Conservation (phyloP, 2,888 invertebrate species). For the Dryomyza anilis region DNA sequence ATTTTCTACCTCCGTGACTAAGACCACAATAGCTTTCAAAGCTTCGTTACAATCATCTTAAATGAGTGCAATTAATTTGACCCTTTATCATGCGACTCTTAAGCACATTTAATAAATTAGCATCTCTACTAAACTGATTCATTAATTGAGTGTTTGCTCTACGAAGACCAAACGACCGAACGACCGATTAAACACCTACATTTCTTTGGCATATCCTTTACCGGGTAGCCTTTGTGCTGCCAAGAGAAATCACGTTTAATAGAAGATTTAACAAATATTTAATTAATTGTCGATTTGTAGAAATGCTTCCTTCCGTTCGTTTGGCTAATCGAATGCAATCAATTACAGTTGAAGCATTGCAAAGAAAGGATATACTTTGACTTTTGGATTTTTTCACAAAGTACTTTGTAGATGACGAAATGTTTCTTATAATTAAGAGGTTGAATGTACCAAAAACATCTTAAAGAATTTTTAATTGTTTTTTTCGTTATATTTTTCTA, state of each 20-base stretch:
- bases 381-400: no score
- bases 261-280: conserved; percentile 45
- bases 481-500: no score
- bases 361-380: no score
- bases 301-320: conserved; percentile 38
- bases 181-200: background rate
- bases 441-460: no score
- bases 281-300: conserved; percentile 56
- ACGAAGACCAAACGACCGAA: background rate
- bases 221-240: background rate
- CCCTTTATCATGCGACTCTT: background rate
- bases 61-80: conserved; percentile 19
- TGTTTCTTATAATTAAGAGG: no score
- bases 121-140: conserved; percentile 27
- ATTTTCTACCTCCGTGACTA: no score
- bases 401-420: no score
- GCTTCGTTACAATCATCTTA: conserved; percentile 11
- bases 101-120: conserved; percentile 29
- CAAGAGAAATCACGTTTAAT: conserved; percentile 10
- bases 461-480: no score
- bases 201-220: background rate
- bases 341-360: conserved; percentile 59
- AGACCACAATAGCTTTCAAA: no score
- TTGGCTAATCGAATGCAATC: conserved; percentile 57
- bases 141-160: conserved; percentile 24